A percentile compares a stretch with the other conserved stretches of the same genome.
phyloP scores from a whole-genome alignment of 1,140 invertebrate genomes.

The Melipona quadrifasciata region DNA sequence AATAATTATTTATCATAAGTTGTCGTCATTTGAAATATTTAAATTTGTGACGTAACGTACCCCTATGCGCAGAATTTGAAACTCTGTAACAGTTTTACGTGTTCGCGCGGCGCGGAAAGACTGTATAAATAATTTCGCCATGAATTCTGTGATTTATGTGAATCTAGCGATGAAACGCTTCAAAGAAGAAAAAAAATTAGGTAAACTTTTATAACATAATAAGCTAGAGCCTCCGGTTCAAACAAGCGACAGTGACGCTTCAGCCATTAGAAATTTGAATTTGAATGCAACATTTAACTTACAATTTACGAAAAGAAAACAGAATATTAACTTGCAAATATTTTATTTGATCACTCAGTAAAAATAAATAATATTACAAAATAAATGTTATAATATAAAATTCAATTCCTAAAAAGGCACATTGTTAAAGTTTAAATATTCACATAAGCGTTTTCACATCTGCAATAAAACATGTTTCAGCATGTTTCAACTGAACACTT shows the following conservation, averaged over 20 bases:
- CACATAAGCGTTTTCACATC: background rate
- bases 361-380: slow-evolving; percentile 39
- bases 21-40: too few species aligned
- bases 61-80: background rate
- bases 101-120: background rate
- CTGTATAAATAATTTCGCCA: too few species aligned
- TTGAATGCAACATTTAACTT: background rate
- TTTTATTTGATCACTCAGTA: background rate
- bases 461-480: background rate
- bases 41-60: too few species aligned
- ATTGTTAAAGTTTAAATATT: background rate
- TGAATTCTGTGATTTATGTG: background rate
- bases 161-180: background rate
- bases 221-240: background rate
- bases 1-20: too few species aligned
- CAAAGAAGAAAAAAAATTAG: background rate
- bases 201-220: background rate
- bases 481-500: background rate
- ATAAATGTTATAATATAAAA: slow-evolving; percentile 20
- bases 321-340: background rate
- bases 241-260: background rate
- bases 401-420: background rate
- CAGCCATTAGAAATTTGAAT: background rate
- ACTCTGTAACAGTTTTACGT: background rate
- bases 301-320: background rate